Base-by-base conservation (phyloP, 2,797 vertebrate species). In the Muscicapa comitata region DNA sequence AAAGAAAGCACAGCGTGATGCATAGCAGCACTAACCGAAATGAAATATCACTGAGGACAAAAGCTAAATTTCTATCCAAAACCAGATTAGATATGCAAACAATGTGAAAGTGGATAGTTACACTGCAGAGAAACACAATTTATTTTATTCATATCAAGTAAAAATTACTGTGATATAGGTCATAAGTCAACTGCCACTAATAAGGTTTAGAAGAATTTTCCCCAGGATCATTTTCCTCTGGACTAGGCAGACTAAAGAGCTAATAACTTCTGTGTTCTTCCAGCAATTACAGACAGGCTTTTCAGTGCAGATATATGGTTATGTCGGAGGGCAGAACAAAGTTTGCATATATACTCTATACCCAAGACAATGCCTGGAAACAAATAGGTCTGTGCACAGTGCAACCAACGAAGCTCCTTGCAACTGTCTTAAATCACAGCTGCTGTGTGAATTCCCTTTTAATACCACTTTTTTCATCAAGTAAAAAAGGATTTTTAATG, bases 81-180 rank as follows among this genome's bases (percentile, higher is more conserved):
- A 86, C 43, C 66, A 94, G 70, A 94, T 96, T 95, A 95, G 67
- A 84, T 93, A 96, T 94, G 79, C 87, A 94, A 96, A 94, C 96
- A 91, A 55, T 24, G 42, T 66, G 47, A 81, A 85, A 87, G 79
- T 50, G 33, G 79, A 76, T 92, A 59, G 91, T 88, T 96, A 70
- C 58, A 63, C 53, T 81, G 48, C 48, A 88, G 81, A 94, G 78
- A 76, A 97, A 84, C 55, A 94, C 94, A 94, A 97, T 75, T 95
- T 85, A 86, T 95, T 95, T 95, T 88, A 93, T 94, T 95, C 66
- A 51, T 90, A 93, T 73, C 72, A 81, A 90, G 66, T 91, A 91
- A 97, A 95, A 95, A 93, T 95, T 93, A 78, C 89, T 86, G 66
- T 78, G 85, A 92, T 94, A 88, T 17, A 91, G 85, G 82, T 93